These are phyloP conservation scores for Luperina testacea DNA, from an alignment of 2,888 invertebrate species.

Conservation along the genomic window DNA sequence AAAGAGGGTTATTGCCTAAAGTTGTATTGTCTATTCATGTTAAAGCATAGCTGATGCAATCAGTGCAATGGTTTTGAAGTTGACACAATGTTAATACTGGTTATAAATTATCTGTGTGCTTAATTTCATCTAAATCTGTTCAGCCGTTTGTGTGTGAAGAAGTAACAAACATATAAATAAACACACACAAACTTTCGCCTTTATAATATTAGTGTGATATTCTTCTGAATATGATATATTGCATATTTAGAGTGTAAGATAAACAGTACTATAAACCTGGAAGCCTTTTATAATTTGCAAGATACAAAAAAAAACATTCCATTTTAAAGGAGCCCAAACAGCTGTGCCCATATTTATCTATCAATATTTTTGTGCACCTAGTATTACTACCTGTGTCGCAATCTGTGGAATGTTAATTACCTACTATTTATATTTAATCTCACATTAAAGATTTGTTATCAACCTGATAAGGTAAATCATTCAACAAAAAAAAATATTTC, in stretches of 20 bases:
- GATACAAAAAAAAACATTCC: not conserved
- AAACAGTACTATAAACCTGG: not conserved
- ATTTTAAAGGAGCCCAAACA: constrained; percentile 1
- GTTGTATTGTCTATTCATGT: not conserved
- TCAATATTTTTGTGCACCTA: constrained; percentile 5
- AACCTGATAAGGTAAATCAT: constrained; percentile 27
- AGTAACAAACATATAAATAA: too few relatives aligned
- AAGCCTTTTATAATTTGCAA: not conserved
- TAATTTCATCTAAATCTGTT: too few relatives aligned
- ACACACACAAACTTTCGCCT: too few relatives aligned
- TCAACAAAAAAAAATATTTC: constrained; percentile 19
- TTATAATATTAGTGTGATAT: too few relatives aligned
- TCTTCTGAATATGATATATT: too few relatives aligned
- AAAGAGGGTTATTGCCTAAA: too few relatives aligned
- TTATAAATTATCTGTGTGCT: too few relatives aligned
- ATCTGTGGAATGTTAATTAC: constrained; percentile 7
- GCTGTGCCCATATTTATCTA: not conserved
- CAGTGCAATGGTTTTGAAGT: not conserved
- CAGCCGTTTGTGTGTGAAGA: too few relatives aligned
- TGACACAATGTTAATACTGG: not conserved
- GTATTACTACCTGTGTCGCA: constrained; percentile 7
- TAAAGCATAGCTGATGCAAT: constrained; percentile 4
- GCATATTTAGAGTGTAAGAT: not conserved
- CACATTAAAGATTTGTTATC: constrained; percentile 25
- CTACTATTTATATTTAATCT: constrained; percentile 1